A percentile compares a stretch with the other conserved stretches of the same genome.
These are phyloP conservation scores for Cyphomyrus discorhynchus DNA, from an alignment of 2,113 vertebrate species.

Conservation along the genomic window DNA sequence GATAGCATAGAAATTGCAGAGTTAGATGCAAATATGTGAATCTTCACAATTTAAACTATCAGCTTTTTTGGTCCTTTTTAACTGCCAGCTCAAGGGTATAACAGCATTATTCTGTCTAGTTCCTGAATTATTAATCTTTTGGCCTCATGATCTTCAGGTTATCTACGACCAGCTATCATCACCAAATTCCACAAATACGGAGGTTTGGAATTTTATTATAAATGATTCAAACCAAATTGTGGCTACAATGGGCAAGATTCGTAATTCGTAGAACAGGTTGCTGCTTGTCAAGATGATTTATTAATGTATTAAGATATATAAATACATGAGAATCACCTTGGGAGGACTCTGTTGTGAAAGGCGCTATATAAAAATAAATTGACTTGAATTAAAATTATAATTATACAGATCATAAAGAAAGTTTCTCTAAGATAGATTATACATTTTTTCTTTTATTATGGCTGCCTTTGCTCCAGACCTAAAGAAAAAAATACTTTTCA, in stretches of 20 bases:
- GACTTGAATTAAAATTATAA: not conserved
- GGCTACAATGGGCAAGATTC: not conserved
- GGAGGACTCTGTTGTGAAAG: too few species aligned
- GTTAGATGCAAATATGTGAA: not conserved
- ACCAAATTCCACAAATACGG: not conserved
- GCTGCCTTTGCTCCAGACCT: not conserved
- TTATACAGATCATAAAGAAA: not conserved
- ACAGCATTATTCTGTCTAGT: not conserved
- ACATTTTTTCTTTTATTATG: not conserved
- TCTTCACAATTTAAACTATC: not conserved
- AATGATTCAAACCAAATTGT: not conserved
- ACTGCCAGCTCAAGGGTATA: not conserved
- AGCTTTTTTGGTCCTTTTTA: not conserved
- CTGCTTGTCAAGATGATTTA: not conserved
- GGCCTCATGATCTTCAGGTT: not conserved
- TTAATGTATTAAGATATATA: not conserved
- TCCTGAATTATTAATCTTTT: not conserved
- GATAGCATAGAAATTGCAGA: not conserved
- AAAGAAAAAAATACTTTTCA: not conserved
- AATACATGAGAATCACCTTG: too few species aligned
- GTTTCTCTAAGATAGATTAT: not conserved
- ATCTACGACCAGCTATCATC: not conserved
- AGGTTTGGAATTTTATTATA: not conserved
- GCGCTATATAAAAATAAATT: too few species aligned
- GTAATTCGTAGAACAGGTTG: not conserved